A percentile compares a stretch with the other conserved stretches of the same genome.
Conservation (phyloP, 1,140 invertebrate species). For the Panagrolaimus sp. region DNA sequence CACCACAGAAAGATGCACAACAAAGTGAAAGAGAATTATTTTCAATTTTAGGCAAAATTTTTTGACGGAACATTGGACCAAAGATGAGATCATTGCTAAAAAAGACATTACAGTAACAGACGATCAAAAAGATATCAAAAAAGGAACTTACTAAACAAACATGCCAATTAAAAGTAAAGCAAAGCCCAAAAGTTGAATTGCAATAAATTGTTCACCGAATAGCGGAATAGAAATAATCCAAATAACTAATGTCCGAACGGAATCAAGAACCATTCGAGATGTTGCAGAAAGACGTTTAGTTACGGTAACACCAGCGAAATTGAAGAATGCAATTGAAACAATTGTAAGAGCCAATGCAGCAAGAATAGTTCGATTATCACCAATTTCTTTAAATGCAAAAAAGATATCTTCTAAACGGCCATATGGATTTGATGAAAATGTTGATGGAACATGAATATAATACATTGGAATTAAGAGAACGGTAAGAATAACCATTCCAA, state of each 20-base stretch:
- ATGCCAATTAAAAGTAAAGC: conserved; percentile 41
- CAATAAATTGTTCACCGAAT: conserved; percentile 73
- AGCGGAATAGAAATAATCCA: conserved; percentile 74
- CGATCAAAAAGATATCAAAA: too few relatives aligned
- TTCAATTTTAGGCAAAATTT: conserved; percentile 29
- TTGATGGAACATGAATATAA: conserved; percentile 41
- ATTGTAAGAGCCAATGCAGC: conserved; percentile 41
- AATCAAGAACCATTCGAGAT: conserved; percentile 84
- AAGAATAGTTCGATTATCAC: conserved; percentile 25
- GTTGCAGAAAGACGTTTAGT: conserved; percentile 87
- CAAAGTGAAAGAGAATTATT: conserved; percentile 29
- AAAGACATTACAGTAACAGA: too few relatives aligned
- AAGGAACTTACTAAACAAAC: conserved; percentile 36
- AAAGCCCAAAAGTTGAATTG: conserved; percentile 55
- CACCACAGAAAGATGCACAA: conserved; percentile 42
- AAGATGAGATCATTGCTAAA: conserved; percentile 35
- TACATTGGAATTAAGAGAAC: conserved; percentile 47
- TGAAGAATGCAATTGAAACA: conserved; percentile 82
- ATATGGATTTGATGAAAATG: conserved; percentile 41
- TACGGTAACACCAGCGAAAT: conserved; percentile 89
- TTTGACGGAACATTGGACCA: conserved; percentile 34
- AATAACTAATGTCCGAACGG: conserved; percentile 78
- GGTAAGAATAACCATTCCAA: conserved; percentile 39
- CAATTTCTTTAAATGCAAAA: conserved; percentile 41
- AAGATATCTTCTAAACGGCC: conserved; percentile 41